Conservation (phyloP, 2,113 vertebrate genomes). For the Scalopus aquaticus region DNA sequence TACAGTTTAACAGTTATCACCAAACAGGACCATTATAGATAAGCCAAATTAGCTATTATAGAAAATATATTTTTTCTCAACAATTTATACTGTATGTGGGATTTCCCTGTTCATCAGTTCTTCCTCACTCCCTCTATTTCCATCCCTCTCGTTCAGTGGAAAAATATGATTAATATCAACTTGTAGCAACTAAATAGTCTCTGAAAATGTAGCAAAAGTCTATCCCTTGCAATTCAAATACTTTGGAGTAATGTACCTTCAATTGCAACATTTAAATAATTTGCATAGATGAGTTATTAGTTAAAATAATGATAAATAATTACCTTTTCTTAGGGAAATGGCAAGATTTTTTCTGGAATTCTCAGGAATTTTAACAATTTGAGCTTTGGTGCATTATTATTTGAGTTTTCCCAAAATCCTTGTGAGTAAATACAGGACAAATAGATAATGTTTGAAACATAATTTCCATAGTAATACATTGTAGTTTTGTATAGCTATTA, state of each 20-base stretch:
- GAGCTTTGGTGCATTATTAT: constrained; percentile 23
- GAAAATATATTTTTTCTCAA: constrained; percentile 20
- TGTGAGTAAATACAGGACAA: constrained; percentile 15
- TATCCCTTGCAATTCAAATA: constrained; percentile 16
- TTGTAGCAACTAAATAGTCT: constrained; percentile 1
- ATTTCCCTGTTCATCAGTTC: not conserved
- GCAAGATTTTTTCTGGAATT: constrained; percentile 7
- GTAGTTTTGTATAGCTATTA: constrained; percentile 34
- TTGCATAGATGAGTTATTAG: not conserved
- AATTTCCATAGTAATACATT: not conserved
- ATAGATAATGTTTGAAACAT: not conserved
- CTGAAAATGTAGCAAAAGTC: not conserved
- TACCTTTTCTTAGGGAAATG: not conserved
- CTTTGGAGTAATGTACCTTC: not conserved
- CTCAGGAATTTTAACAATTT: constrained; percentile 27
- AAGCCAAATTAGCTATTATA: not conserved
- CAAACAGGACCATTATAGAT: not conserved
- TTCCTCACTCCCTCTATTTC: not conserved
- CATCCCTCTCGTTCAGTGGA: not conserved
- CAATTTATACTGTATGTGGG: not conserved
- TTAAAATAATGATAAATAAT: not conserved
- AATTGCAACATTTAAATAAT: not conserved
- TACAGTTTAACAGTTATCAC: not conserved
- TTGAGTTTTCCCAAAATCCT: constrained; percentile 13
- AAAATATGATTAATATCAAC: constrained; percentile 20